Conservation (phyloP, 2,888 invertebrate genomes). For the Cataglyphis cursor region DNA sequence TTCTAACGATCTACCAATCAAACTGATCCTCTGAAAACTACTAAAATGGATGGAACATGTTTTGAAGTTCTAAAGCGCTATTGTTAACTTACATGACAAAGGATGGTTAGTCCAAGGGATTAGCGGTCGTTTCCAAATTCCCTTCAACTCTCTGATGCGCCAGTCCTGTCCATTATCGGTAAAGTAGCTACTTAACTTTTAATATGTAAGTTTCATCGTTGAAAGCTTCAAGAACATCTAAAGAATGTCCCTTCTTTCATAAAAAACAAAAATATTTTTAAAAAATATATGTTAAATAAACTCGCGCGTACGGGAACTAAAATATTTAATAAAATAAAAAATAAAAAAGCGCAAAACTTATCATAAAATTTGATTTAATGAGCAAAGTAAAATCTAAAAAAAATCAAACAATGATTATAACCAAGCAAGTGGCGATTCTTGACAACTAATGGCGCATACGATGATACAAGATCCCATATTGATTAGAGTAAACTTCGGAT, state of each 20-base stretch:
- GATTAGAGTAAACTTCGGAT: conserved; percentile 4
- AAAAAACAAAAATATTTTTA: not conserved
- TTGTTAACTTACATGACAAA: conserved; percentile 39
- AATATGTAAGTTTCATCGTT: conserved; percentile 42
- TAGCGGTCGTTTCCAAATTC: conserved; percentile 63
- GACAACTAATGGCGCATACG: conserved; percentile 4
- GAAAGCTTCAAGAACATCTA: conserved; percentile 13
- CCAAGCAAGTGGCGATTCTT: not conserved
- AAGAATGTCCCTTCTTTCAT: not conserved
- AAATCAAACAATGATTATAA: not conserved
- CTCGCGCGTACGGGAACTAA: not conserved
- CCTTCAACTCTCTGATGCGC: conserved; percentile 27
- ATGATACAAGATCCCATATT: conserved; percentile 3
- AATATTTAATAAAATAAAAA: not conserved
- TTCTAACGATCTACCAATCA: conserved; percentile 32
- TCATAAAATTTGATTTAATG: not conserved
- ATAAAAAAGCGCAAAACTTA: too few species aligned
- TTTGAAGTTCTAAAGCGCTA: conserved; percentile 55
- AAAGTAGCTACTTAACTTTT: conserved; percentile 46
- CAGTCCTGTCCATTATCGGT: conserved; percentile 38
- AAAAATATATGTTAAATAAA: conserved; percentile 4
- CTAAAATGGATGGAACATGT: conserved; percentile 67
- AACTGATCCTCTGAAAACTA: conserved; percentile 51
- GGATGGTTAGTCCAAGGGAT: conserved; percentile 57
- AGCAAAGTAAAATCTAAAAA: not conserved